Evolutionary conservation across 2,888 invertebrate species (phyloP).

Genomic region (Xanthia icteritia): DNA sequence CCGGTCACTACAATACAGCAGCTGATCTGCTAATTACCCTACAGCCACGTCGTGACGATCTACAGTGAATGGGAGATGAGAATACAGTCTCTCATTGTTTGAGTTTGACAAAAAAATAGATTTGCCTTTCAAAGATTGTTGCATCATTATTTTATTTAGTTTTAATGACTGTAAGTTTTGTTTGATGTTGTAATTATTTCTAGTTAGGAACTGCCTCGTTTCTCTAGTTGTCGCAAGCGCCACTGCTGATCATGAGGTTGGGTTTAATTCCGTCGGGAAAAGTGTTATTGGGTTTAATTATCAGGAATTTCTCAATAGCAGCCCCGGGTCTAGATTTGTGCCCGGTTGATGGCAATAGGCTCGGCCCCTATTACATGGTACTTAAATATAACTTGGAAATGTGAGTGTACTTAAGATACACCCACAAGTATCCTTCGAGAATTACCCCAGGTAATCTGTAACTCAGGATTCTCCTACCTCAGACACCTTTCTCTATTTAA

Average conservation of each 20-base stretch:
- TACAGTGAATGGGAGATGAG: conserved; percentile 44
- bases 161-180: conserved; percentile 18
- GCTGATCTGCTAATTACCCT: conserved; percentile 56
- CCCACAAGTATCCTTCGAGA: too few relatives aligned
- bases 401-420: neutral
- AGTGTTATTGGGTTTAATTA: neutral
- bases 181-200: conserved; percentile 14
- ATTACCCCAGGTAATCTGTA: too few relatives aligned
- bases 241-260: neutral
- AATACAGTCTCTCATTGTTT: conserved; percentile 22
- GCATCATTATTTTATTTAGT: conserved; percentile 23
- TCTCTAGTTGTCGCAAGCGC: neutral
- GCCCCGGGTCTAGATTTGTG: neutral
- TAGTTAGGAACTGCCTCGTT: neutral
- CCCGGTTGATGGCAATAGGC: neutral
- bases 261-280: neutral
- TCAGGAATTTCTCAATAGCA: neutral
- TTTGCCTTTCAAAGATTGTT: conserved; percentile 36
- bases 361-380: neutral
- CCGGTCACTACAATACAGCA: conserved; percentile 39
- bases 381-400: neutral
- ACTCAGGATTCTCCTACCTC: too few relatives aligned
- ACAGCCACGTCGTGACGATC: conserved; percentile 37
- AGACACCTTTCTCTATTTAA: too few relatives aligned
- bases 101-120: conserved; percentile 18